phyloP scores from a whole-genome alignment of 1,140 invertebrate species.

The Geopemphigus sp. region DNA sequence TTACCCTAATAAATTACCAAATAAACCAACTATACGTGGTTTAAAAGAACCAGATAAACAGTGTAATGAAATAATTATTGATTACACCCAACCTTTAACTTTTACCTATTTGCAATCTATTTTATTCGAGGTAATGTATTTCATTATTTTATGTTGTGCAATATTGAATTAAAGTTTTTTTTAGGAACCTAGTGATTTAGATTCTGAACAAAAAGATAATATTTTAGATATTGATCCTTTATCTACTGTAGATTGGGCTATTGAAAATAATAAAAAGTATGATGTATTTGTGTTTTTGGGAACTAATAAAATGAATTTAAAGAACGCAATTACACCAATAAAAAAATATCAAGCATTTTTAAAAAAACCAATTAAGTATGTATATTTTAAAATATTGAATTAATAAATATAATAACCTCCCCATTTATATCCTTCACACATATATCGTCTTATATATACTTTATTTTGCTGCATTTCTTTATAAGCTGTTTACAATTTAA shows the following conservation, averaged over 20 bases:
- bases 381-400: background rate
- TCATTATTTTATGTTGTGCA: background rate
- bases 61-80: conserved; percentile 3
- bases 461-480: background rate
- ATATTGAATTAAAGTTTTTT: background rate
- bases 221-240: background rate
- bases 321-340: background rate
- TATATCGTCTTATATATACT: background rate
- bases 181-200: background rate
- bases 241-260: conserved; percentile 9
- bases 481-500: background rate
- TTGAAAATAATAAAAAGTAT: conserved; percentile 17
- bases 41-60: background rate
- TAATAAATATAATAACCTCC: background rate
- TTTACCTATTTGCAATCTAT: conserved; percentile 1
- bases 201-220: background rate
- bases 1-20: conserved; percentile 17
- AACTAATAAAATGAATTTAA: conserved; percentile 40
- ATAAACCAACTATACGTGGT: conserved; percentile 22
- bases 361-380: conserved; percentile 29
- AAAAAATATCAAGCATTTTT: background rate
- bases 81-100: conserved; percentile 20
- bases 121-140: conserved; percentile 12
- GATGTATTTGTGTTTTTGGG: conserved; percentile 42
- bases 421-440: background rate